Evolutionary conservation across 2,888 invertebrate species (phyloP).

Genomic region (Portevinia maculata): DNA sequence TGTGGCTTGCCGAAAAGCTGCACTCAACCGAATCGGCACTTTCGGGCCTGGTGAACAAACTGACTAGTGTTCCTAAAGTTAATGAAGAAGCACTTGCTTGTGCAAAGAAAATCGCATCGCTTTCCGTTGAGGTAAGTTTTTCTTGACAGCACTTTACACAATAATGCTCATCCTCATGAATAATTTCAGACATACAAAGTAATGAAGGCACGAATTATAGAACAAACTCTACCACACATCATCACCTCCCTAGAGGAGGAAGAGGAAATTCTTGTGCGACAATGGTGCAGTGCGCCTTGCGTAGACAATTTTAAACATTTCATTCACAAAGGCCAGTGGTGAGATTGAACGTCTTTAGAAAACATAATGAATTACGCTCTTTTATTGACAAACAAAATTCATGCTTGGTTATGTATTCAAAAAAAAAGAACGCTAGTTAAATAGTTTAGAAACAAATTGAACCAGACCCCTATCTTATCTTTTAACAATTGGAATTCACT

Average conservation of each 20-base stretch:
- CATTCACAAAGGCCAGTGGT: slow-evolving; percentile 77
- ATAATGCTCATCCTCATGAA: slow-evolving; percentile 10
- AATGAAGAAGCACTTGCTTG: slow-evolving; percentile 88
- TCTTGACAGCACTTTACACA: not conserved
- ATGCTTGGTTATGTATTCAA: slow-evolving; percentile 11
- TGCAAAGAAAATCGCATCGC: slow-evolving; percentile 87
- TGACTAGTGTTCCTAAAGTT: slow-evolving; percentile 90
- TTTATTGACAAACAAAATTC: not conserved
- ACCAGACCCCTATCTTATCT: slow-evolving; percentile 10
- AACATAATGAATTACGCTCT: slow-evolving; percentile 16
- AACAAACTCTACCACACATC: slow-evolving; percentile 76
- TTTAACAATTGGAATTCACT: slow-evolving; percentile 1
- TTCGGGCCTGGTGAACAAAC: slow-evolving; percentile 91
- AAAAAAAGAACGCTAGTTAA: slow-evolving; percentile 10
- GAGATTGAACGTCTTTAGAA: slow-evolving; percentile 21
- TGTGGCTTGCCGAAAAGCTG: slow-evolving; percentile 88
- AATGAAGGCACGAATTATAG: slow-evolving; percentile 76
- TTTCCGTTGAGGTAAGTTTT: slow-evolving; percentile 87
- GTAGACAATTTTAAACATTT: slow-evolving; percentile 80
- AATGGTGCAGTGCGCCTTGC: slow-evolving; percentile 80
- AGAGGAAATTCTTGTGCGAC: slow-evolving; percentile 79
- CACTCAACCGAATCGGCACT: slow-evolving; percentile 91
- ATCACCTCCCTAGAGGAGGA: slow-evolving; percentile 79
- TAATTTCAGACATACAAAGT: slow-evolving; percentile 78
- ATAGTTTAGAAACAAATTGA: slow-evolving; percentile 16